Percentiles rank a stretch among this genome's conserved stretches.
Evolutionary conservation across 2,113 vertebrate genomes (phyloP).

Genomic region (Crotalus viridis): DNA sequence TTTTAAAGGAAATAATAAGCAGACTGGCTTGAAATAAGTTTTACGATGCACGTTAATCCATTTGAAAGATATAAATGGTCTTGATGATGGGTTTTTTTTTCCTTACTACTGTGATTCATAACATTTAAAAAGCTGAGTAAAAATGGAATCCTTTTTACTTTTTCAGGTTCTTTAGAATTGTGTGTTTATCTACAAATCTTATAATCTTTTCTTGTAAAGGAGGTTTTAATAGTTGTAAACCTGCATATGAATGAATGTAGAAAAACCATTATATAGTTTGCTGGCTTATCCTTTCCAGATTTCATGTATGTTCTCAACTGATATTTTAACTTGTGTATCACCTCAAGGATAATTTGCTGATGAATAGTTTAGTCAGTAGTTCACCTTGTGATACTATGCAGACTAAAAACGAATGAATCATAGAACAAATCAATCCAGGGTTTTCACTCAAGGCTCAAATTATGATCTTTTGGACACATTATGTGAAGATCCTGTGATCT

Average conservation of each 20-base stretch:
- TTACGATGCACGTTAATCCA: not conserved
- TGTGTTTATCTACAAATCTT: not conserved
- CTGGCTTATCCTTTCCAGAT: not conserved
- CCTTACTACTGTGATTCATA: constrained; percentile 4
- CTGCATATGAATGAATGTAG: not conserved
- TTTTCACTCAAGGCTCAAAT: not conserved
- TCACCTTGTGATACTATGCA: not conserved
- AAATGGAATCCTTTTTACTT: not conserved
- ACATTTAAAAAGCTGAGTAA: constrained; percentile 16
- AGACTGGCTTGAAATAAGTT: not conserved
- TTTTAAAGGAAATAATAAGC: not conserved
- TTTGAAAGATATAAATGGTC: not conserved
- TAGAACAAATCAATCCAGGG: not conserved
- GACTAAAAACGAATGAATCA: not conserved
- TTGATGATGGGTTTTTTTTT: not conserved
- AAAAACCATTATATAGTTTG: not conserved
- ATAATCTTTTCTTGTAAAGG: not conserved
- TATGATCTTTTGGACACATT: not conserved
- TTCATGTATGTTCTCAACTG: not conserved
- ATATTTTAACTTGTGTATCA: not conserved
- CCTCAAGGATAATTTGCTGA: not conserved
- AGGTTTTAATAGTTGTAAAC: not conserved
- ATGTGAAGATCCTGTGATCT: not conserved
- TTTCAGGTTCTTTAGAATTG: not conserved
- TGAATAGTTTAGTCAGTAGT: not conserved